These are phyloP conservation scores for Dipodomys stephensi DNA, from an alignment of 2,113 vertebrate genomes.

Conservation along the genomic window DNA sequence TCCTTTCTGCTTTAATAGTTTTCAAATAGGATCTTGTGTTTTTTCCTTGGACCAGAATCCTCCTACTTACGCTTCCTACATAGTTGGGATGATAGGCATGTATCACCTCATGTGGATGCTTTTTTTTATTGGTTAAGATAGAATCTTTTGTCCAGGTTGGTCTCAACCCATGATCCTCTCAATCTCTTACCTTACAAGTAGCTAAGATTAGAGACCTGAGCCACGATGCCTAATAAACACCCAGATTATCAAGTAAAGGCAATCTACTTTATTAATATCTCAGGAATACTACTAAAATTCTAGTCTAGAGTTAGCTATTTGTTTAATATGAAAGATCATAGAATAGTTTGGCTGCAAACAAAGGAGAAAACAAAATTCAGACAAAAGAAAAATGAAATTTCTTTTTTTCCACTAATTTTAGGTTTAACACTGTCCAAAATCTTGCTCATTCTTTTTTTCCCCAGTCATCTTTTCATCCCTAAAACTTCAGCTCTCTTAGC, in stretches of 20 bases:
- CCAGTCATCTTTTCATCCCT: not conserved
- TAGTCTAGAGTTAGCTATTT: not conserved
- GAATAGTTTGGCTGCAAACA: not conserved
- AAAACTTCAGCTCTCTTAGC: not conserved
- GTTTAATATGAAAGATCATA: not conserved
- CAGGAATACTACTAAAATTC: not conserved
- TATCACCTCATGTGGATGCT: no score
- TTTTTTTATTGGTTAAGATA: no score
- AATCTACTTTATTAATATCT: not conserved
- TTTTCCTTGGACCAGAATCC: no score
- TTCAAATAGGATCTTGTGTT: no score
- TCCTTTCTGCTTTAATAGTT: no score
- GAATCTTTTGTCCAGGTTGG: no score
- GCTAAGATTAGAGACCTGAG: no score
- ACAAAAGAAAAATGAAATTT: not conserved
- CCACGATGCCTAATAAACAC: not conserved
- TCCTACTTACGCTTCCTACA: no score
- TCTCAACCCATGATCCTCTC: no score
- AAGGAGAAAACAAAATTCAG: conserved; percentile 9
- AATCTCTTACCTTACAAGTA: no score
- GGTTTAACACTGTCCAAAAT: not conserved
- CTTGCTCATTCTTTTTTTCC: not conserved
- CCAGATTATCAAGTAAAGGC: not conserved
- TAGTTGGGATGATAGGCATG: no score
- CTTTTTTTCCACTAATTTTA: not conserved